Evolutionary conservation across 2,113 vertebrate genomes (phyloP).

Genomic region (Anarrhichthys ocellatus): DNA sequence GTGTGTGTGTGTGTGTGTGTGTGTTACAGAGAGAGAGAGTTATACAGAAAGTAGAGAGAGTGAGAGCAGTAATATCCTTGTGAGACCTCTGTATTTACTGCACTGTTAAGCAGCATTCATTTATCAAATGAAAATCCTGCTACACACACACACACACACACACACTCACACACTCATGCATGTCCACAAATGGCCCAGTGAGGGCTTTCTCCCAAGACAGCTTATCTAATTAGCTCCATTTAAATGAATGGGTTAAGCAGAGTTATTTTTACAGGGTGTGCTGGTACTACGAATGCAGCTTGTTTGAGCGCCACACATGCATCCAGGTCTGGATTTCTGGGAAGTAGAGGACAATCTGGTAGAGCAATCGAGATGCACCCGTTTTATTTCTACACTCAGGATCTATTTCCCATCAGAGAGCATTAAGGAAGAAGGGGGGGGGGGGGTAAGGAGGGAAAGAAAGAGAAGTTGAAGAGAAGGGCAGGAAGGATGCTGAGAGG

Average conservation of each 20-base stretch:
- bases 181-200: conserved; percentile 47
- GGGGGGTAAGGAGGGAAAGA: neutral
- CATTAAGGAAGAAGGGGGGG: neutral
- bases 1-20: neutral
- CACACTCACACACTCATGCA: conserved; percentile 27
- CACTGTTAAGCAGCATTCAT: conserved; percentile 72
- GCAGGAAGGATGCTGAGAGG: neutral
- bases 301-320: conserved; percentile 29
- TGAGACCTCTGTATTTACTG: conserved; percentile 72
- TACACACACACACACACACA: conserved; percentile 33
- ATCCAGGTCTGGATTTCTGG: neutral
- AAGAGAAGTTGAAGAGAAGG: neutral
- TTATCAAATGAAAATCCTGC: conserved; percentile 66
- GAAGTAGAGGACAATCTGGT: neutral
- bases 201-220: conserved; percentile 57
- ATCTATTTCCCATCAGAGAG: neutral
- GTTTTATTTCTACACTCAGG: neutral
- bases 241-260: conserved; percentile 68
- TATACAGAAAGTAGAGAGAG: conserved; percentile 53
- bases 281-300: conserved; percentile 45
- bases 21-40: conserved; percentile 13
- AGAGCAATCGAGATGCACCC: neutral
- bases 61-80: conserved; percentile 57
- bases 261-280: conserved; percentile 52
- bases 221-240: conserved; percentile 69